These are phyloP conservation scores for Paramisgurnus dabryanus DNA, from an alignment of 2,113 vertebrate genomes.

Conservation along the genomic window DNA sequence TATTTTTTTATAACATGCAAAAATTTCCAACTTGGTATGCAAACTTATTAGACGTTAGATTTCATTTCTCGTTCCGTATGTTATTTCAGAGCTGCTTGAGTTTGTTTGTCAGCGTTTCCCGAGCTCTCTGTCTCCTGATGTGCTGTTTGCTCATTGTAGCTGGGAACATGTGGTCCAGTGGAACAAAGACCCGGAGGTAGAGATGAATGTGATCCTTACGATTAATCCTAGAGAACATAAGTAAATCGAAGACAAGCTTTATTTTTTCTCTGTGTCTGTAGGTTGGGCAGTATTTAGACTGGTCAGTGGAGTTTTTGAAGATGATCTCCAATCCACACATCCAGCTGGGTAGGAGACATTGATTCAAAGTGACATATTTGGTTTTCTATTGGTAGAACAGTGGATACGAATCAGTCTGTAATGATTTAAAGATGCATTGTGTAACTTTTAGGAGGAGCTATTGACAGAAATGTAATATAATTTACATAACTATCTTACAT, in stretches of 20 bases:
- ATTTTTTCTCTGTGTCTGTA: conserved; percentile 58
- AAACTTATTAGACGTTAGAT: too few species aligned
- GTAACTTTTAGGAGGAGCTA: too few species aligned
- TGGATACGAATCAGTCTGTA: background rate
- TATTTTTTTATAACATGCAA: too few species aligned
- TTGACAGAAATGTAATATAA: too few species aligned
- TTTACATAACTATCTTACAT: too few species aligned
- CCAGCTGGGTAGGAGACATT: conserved; percentile 82
- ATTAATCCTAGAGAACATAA: too few species aligned
- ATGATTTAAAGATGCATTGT: background rate
- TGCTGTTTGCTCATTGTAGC: conserved; percentile 91
- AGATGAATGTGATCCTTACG: background rate
- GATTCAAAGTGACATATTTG: background rate
- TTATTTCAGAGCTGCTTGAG: conserved; percentile 78
- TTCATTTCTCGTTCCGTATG: conserved; percentile 5
- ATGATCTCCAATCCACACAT: conserved; percentile 85
- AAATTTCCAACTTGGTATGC: too few species aligned
- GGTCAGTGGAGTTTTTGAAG: conserved; percentile 88
- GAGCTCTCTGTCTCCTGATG: conserved; percentile 86
- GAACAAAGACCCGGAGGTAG: conserved; percentile 97
- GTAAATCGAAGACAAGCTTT: too few species aligned
- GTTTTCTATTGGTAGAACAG: background rate
- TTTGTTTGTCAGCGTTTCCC: conserved; percentile 87
- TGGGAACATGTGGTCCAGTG: conserved; percentile 98
- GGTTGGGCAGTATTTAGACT: conserved; percentile 83